Evolutionary conservation across 2,113 vertebrate species (phyloP).

Genomic region (Apus apus): DNA sequence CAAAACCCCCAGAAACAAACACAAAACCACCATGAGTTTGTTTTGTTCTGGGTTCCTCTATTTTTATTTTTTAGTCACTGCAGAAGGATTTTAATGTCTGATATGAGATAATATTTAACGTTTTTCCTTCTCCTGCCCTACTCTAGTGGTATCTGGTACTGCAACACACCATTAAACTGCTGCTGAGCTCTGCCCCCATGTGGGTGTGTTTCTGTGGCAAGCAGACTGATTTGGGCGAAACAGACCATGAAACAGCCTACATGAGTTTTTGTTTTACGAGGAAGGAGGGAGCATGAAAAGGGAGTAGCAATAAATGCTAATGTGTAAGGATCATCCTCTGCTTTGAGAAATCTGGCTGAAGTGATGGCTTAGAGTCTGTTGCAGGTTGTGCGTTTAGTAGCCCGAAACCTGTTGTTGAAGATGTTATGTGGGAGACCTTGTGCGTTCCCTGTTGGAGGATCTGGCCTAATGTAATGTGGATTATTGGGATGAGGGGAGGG

Average conservation of each 20-base stretch:
- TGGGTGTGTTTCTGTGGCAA: not conserved
- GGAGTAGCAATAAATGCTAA: not conserved
- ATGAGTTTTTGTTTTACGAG: not conserved
- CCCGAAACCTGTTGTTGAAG: not conserved
- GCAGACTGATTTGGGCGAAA: not conserved
- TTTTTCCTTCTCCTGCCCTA: not conserved
- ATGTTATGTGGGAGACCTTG: not conserved
- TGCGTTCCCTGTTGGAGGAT: not conserved
- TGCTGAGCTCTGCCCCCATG: not conserved
- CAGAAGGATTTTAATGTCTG: not conserved
- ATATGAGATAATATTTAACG: not conserved
- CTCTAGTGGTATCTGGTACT: not conserved
- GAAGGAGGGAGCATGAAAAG: not conserved
- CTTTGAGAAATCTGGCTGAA: not conserved
- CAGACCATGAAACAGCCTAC: not conserved
- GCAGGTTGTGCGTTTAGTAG: not conserved
- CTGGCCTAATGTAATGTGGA: not conserved
- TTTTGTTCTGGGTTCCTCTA: not conserved
- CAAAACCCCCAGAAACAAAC: not conserved
- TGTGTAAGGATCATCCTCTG: accelerated
- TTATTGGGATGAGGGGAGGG: not conserved
- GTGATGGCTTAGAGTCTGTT: accelerated
- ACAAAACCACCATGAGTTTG: not conserved
- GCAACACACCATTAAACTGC: not conserved
- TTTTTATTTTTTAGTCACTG: not conserved